These are phyloP conservation scores for Auanema freiburgensis DNA, from an alignment of 2,888 invertebrate species.

Conservation along the genomic window DNA sequence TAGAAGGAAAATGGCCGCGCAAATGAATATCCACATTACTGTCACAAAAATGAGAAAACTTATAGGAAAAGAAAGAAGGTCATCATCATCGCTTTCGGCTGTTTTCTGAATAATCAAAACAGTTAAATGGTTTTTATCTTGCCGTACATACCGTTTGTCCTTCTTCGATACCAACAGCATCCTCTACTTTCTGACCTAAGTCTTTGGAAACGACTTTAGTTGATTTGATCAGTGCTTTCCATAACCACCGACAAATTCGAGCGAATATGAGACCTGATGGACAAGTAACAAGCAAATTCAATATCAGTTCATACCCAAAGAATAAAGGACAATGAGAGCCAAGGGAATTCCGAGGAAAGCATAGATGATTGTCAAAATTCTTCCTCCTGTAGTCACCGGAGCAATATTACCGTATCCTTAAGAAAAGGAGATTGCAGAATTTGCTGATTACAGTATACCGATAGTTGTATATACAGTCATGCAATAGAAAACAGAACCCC, in stretches of 20 bases:
- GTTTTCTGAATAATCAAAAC: background rate
- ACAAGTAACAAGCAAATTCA: background rate
- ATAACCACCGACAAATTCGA: conserved; percentile 43
- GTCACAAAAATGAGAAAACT: conserved; percentile 53
- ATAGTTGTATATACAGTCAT: conserved; percentile 63
- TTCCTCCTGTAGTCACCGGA: conserved; percentile 51
- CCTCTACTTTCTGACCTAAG: conserved; percentile 52
- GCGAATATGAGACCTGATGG: conserved; percentile 46
- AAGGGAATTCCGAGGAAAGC: conserved; percentile 60
- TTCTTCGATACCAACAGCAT: conserved; percentile 7
- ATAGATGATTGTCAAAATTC: conserved; percentile 59
- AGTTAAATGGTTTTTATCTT: background rate
- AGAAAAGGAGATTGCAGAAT: background rate
- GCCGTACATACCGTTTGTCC: background rate
- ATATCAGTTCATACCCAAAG: conserved; percentile 38
- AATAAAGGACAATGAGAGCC: conserved; percentile 55
- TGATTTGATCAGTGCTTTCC: conserved; percentile 40
- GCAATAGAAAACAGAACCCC: conserved; percentile 58
- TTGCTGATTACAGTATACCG: conserved; percentile 67
- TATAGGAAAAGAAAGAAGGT: conserved; percentile 60
- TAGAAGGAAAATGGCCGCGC: conserved; percentile 50
- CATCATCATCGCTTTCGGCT: conserved; percentile 24
- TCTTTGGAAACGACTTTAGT: conserved; percentile 54
- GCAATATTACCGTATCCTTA: conserved; percentile 61
- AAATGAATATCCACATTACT: conserved; percentile 56